These are phyloP conservation scores for Cuniculus paca DNA, from an alignment of 2,797 vertebrate genomes.

Conservation along the genomic window DNA sequence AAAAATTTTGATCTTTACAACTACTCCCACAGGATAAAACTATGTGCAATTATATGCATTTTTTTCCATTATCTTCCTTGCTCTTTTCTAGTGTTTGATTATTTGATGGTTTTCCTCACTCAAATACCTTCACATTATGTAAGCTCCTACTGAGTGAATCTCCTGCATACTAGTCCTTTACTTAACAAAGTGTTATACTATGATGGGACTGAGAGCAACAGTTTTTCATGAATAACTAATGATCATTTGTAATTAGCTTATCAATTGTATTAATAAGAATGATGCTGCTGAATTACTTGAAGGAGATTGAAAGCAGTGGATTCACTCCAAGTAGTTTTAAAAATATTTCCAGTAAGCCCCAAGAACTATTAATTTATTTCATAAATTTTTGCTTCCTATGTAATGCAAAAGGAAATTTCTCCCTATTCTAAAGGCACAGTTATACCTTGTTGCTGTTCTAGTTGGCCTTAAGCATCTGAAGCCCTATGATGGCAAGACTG, in stretches of 20 bases:
- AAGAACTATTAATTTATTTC: background rate
- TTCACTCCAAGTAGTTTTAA: conserved; percentile 50
- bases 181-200: background rate
- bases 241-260: conserved; percentile 65
- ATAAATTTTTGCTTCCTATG: background rate
- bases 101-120: background rate
- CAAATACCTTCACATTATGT: background rate
- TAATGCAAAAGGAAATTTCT: background rate
- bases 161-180: background rate
- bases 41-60: conserved; percentile 13
- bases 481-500: background rate
- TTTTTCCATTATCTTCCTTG: background rate
- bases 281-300: conserved; percentile 32
- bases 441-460: background rate
- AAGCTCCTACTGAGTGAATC: background rate
- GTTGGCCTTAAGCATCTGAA: background rate
- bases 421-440: background rate
- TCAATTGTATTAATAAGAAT: conserved; percentile 25
- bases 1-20: conserved; percentile 56
- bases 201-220: background rate
- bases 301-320: conserved; percentile 22
- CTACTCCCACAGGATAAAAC: conserved; percentile 41
- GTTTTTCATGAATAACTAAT: conserved; percentile 67
- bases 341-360: background rate
- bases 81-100: background rate